Evolutionary conservation across 2,797 vertebrate species (phyloP).

Genomic region (Okamejei kenojei): DNA sequence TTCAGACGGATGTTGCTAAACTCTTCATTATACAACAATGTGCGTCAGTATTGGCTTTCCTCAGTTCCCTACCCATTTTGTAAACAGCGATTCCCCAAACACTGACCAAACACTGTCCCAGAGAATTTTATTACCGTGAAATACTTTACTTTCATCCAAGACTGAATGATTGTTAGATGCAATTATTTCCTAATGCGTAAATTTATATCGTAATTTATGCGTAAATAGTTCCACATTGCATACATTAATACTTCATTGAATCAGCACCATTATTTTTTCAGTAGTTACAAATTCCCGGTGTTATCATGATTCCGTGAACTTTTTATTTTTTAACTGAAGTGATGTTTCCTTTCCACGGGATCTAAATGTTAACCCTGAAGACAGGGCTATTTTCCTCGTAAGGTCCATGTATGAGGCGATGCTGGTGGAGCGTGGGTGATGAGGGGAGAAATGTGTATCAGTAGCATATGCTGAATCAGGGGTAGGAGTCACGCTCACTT

Average conservation of each 20-base stretch:
- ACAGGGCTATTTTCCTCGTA: background rate
- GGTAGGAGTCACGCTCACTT: background rate
- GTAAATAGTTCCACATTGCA: background rate
- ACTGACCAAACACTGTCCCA: background rate
- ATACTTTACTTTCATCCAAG: background rate
- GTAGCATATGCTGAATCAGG: background rate
- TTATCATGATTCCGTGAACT: background rate
- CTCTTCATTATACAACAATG: background rate
- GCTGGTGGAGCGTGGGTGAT: background rate
- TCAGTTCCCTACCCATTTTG: background rate
- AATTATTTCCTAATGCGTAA: background rate
- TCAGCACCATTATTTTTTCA: background rate
- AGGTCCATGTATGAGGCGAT: background rate
- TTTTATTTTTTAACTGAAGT: background rate
- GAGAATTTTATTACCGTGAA: background rate
- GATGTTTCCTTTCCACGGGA: background rate
- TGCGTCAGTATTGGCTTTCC: background rate
- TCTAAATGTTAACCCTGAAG: background rate
- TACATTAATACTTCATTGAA: background rate
- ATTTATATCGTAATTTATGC: too few species aligned
- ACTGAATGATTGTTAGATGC: background rate
- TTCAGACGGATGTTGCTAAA: background rate
- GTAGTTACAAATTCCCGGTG: background rate
- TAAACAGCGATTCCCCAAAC: background rate
- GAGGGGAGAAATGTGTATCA: background rate